A percentile compares a stretch with the other conserved stretches of the same genome.
Conservation (phyloP, 2,888 invertebrate species). For the Tuta absoluta region DNA sequence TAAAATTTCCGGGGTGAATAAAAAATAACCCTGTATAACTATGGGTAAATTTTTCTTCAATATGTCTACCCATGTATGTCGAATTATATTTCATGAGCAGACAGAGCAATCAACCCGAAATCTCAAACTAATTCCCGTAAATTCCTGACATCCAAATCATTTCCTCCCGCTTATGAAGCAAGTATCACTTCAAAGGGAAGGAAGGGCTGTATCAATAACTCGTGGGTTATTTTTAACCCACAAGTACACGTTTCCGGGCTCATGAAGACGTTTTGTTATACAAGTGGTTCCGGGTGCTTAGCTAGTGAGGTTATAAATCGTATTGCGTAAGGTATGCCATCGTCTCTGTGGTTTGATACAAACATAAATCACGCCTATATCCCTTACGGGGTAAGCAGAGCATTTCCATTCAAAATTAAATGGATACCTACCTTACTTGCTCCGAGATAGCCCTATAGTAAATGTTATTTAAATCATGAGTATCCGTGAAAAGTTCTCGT, state of each 20-base stretch:
- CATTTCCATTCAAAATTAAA: too few species aligned
- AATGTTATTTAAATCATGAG: too few species aligned
- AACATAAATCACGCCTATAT: too few species aligned
- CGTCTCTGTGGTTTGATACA: too few species aligned
- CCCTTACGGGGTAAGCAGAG: too few species aligned
- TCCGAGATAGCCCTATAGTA: too few species aligned
- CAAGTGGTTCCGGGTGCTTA: constrained; percentile 16
- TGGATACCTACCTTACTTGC: too few species aligned
- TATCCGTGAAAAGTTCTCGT: too few species aligned
- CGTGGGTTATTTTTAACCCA: constrained; percentile 24
- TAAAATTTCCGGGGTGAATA: too few species aligned
- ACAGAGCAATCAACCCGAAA: not conserved
- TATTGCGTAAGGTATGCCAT: not conserved
- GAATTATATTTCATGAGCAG: not conserved
- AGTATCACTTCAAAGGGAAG: constrained; percentile 11
- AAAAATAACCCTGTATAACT: too few species aligned
- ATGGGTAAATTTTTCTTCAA: too few species aligned
- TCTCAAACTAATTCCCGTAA: constrained; percentile 11
- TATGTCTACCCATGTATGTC: too few species aligned
- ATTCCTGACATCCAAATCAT: constrained; percentile 8
- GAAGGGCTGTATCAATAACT: constrained; percentile 23
- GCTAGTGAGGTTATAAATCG: not conserved
- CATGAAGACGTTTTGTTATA: constrained; percentile 17
- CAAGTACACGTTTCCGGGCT: constrained; percentile 26
- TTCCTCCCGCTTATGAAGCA: not conserved